Evolutionary conservation across 2,113 vertebrate genomes (phyloP).

Genomic region (Rhinolophus ferrumequinum): DNA sequence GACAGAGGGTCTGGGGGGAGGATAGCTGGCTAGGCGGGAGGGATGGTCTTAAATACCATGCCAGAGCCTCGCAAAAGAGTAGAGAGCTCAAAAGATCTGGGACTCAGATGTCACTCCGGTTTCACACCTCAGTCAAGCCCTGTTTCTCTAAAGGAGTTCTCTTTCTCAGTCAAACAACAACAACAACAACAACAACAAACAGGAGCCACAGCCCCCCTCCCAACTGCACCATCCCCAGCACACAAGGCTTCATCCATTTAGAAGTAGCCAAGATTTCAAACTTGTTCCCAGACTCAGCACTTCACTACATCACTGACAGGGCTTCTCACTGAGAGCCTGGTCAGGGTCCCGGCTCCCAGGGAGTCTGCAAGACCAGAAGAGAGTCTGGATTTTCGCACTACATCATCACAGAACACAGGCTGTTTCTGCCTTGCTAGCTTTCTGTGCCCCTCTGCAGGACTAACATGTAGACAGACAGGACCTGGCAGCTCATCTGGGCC

Average conservation of each 20-base stretch:
- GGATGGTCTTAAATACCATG: background rate
- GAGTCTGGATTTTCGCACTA: background rate
- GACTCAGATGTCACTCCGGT: background rate
- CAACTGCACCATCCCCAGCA: background rate
- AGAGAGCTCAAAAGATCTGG: background rate
- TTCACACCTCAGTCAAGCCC: background rate
- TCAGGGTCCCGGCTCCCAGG: background rate
- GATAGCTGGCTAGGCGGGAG: background rate
- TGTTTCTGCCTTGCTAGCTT: background rate
- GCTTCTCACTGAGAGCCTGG: background rate
- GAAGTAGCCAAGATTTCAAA: background rate
- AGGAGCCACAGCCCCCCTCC: background rate
- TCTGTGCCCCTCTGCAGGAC: background rate
- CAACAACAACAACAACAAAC: background rate
- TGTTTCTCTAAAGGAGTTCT: background rate
- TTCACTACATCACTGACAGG: background rate
- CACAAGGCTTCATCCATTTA: background rate
- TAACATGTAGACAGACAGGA: background rate
- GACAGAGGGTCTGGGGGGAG: background rate
- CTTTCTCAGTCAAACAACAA: background rate
- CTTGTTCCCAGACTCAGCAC: background rate
- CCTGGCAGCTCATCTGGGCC: background rate
- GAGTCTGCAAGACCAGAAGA: background rate
- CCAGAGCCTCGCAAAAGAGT: background rate
- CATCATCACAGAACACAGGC: background rate